Percentiles rank a stretch among this genome's conserved stretches.
Conservation (phyloP, 1,140 invertebrate species). For the Danaus plexippus region DNA sequence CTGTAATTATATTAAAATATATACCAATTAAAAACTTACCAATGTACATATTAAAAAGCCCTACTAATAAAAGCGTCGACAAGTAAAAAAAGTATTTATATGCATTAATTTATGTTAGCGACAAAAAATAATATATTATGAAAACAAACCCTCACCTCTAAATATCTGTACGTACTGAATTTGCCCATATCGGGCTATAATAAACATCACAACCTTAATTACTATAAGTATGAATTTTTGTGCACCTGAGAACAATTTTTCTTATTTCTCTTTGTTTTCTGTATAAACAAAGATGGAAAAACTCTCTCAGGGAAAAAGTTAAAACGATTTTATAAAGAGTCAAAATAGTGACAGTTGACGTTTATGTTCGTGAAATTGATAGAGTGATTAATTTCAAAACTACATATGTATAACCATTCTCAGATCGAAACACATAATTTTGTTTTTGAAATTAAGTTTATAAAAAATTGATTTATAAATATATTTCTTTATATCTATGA, state of each 20-base stretch:
- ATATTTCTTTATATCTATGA: too few species aligned
- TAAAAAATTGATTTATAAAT: neutral
- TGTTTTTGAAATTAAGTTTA: neutral
- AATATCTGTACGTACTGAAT: slow-evolving; percentile 70
- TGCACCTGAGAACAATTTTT: slow-evolving; percentile 10
- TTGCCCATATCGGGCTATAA: slow-evolving; percentile 66
- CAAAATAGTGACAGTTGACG: too few species aligned
- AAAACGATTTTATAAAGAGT: too few species aligned
- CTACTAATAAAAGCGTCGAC: too few species aligned
- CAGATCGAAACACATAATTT: neutral
- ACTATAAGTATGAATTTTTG: slow-evolving; percentile 12
- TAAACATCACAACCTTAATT: slow-evolving; percentile 59
- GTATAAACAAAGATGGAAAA: too few species aligned
- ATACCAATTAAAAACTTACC: too few species aligned
- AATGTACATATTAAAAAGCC: too few species aligned
- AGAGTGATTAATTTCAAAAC: too few species aligned
- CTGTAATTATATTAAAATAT: slow-evolving; percentile 30
- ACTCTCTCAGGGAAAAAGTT: too few species aligned
- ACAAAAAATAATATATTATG: slow-evolving; percentile 1
- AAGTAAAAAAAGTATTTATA: too few species aligned
- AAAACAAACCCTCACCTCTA: slow-evolving; percentile 53
- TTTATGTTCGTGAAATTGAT: too few species aligned
- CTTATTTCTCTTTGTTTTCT: slow-evolving; percentile 5
- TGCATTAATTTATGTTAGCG: neutral
- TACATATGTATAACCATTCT: too few species aligned